Evolutionary conservation across 2,888 invertebrate species (phyloP).

Genomic region (Torymus auratus): DNA sequence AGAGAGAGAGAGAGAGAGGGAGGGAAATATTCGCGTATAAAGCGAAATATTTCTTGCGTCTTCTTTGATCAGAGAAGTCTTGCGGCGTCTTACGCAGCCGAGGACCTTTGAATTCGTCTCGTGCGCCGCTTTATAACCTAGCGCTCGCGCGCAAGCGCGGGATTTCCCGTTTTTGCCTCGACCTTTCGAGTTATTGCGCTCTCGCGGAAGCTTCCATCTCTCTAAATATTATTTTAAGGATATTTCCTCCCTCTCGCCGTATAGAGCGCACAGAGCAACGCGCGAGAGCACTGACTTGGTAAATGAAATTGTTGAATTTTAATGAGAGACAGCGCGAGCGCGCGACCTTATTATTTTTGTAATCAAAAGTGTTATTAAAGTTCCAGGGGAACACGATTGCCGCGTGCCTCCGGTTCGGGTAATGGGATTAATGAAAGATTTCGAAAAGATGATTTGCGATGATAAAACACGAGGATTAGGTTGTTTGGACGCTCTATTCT

Average conservation of each 20-base stretch:
- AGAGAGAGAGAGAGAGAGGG: slow-evolving; percentile 19
- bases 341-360: slow-evolving; percentile 1
- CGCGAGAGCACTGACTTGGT: no score
- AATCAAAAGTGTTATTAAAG: slow-evolving; percentile 7
- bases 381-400: not conserved
- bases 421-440: no score
- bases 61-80: slow-evolving; percentile 56
- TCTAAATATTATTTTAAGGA: slow-evolving; percentile 31
- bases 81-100: slow-evolving; percentile 23
- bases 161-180: slow-evolving; percentile 31
- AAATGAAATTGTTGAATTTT: not conserved
- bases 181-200: slow-evolving; percentile 16
- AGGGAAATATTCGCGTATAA: slow-evolving; percentile 40
- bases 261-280: not conserved
- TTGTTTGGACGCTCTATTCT: no score
- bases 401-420: no score
- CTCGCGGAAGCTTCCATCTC: slow-evolving; percentile 1
- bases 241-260: not conserved
- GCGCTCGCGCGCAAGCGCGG: not conserved
- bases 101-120: slow-evolving; percentile 49
- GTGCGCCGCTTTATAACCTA: not conserved
- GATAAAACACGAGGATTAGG: no score
- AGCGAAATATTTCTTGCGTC: slow-evolving; percentile 57
- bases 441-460: no score
- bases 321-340: not conserved